Evolutionary conservation across 2,797 vertebrate species (phyloP), one percentile per base, ranked within the genome.

Genomic region (Danio tinwini): DNA sequence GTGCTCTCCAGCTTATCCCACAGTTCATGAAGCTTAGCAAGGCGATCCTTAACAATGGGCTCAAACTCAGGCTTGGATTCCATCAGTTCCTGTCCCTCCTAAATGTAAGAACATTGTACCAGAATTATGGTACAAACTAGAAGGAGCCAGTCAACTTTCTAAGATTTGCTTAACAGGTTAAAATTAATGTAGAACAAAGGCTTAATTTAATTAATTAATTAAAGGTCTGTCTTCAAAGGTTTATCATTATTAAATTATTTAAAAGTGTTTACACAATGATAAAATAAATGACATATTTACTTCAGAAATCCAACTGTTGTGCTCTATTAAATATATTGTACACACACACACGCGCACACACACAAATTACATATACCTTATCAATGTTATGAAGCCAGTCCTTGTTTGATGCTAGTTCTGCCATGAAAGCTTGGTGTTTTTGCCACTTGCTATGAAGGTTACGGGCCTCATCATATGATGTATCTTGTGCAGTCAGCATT

Each of bases 371-470:
- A 37, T 73, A 37, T 73, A 98, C 98, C 87, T 85, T 90, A 70
- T 99, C 95, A 0, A 96, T 90, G 76, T 95, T 98, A 81, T 95
- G 90, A 58, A 99, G 92, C 95, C 96, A 97, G 67, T 93, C 93
- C 81, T 96, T 95, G 87, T 97, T 97, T 59, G 97, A 95, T 12
- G 91, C 94, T 91, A 99, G 92, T 86, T 99, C 98, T 0, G 97
- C 96, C 94, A 96, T 92, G 88, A 99, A 99, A 0, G 96, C 96
- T 88, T 99, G 97, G 84, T 98, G 97, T 83, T 99, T 99, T 82
- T 96, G 94, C 98, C 97, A 99, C 80, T 96, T 97, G 93, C 94
- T 95, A 83, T 98, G 97, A 53, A 99, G 94, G 83, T 97, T 97
- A 16, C 93, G 93, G 14, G 94, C 93, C 78, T 95, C 96, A 0